Evolutionary conservation across 2,797 vertebrate genomes (phyloP).

Genomic region (Crenuchus spilurus): DNA sequence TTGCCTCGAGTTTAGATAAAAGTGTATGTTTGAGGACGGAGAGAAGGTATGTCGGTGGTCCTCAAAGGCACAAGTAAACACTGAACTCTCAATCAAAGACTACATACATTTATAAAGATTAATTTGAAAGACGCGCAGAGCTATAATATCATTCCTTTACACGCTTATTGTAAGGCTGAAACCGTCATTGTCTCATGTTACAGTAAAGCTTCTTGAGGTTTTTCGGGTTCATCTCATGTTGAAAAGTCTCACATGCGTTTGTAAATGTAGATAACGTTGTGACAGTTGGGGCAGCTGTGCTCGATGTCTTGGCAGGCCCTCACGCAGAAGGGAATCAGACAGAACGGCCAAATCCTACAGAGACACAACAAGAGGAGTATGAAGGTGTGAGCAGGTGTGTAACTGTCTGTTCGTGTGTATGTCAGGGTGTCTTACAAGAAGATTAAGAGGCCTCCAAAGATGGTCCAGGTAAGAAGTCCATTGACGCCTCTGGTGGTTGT

Average conservation of each 20-base stretch:
- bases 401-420: background rate
- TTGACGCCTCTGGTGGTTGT: constrained; percentile 59
- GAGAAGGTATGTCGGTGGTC: too few relatives aligned
- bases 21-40: too few relatives aligned
- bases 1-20: too few relatives aligned
- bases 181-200: too few relatives aligned
- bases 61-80: too few relatives aligned
- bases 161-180: too few relatives aligned
- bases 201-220: background rate
- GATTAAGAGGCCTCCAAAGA: constrained; percentile 46
- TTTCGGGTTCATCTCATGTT: background rate
- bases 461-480: constrained; percentile 70
- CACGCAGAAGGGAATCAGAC: constrained; percentile 44
- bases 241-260: constrained; percentile 28
- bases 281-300: constrained; percentile 39
- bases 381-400: background rate
- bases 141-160: too few relatives aligned
- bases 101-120: too few relatives aligned
- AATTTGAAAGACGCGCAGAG: too few relatives aligned
- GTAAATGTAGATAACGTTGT: constrained; percentile 12
- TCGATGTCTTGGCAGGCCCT: constrained; percentile 36
- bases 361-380: background rate
- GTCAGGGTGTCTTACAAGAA: constrained; percentile 52
- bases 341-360: constrained; percentile 44
- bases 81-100: too few relatives aligned